Evolutionary conservation across 1,140 invertebrate species (phyloP), one percentile per base, ranked within the genome.

Genomic region (Psilanteris sp.): DNA sequence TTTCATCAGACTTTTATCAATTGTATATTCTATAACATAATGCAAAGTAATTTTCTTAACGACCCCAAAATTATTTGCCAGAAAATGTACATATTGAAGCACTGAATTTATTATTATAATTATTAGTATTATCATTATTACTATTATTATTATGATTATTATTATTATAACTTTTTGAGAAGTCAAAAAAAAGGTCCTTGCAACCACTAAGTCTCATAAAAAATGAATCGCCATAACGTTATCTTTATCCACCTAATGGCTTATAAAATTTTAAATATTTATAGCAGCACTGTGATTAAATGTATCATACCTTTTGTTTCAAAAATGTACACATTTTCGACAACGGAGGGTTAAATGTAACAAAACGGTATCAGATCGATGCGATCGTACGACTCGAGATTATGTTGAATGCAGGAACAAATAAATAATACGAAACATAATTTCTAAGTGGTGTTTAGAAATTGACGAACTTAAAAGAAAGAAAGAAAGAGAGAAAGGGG

Each of bases 381-480:
- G 64, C 64, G 50, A 68, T 68, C 64, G 26, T 37, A 48, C 14
- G 31, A 55, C 37, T 54, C 41, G 41, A 50, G 24, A 52, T 62
- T 62, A 48, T 26, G 36, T 54, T 34, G 37, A 52, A 64, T 46
- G 52, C 14, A 27, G 27, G 10, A 52, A 59, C 34, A 62, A 73
- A 73, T 73, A 73, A 73, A 73, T 66, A 66, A 66, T 66, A 66
- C 32, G 55, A 71, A 52, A 61, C 20, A 34, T 29, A 54, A 36
- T 52, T 61, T 55, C 13, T 54, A 61, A 71, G 32, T 20, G 41
- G 34, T 10, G 46, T 10, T 16, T 41, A 22, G 18, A 54, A 54
- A 54, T 36, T 36, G 32, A 48, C 18, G 24, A 62, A 48, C 48
- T 55, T n/a, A n/a, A n/a, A n/a, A n/a, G n/a, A n/a, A n/a, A n/a